Percentiles rank a stretch among this genome's conserved stretches.
These are phyloP conservation scores for Triplophysa yarkandensis DNA, from an alignment of 2,797 vertebrate genomes.

Conservation along the genomic window DNA sequence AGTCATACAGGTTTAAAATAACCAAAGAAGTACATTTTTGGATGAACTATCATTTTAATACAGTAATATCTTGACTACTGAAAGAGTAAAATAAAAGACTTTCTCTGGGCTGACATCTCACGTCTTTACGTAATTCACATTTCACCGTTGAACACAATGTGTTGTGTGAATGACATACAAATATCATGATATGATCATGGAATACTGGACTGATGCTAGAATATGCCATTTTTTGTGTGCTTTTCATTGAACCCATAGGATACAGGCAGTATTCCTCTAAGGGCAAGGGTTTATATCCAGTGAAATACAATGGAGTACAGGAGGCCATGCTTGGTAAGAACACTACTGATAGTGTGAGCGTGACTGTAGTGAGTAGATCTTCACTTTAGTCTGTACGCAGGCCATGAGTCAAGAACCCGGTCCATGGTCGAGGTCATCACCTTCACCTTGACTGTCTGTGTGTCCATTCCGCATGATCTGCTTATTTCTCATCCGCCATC, in stretches of 20 bases:
- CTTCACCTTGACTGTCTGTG: slow-evolving; percentile 47
- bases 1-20: no score
- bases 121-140: slow-evolving; percentile 21
- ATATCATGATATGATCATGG: neutral
- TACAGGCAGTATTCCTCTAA: slow-evolving; percentile 57
- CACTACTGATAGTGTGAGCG: slow-evolving; percentile 34
- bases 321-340: slow-evolving; percentile 52
- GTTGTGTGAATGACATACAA: slow-evolving; percentile 25
- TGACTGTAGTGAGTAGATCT: slow-evolving; percentile 43
- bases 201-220: slow-evolving; percentile 19
- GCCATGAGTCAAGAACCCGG: slow-evolving; percentile 45
- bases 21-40: no score
- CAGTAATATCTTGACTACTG: neutral
- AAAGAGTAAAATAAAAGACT: neutral
- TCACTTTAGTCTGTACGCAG: slow-evolving; percentile 45
- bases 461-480: slow-evolving; percentile 45
- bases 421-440: slow-evolving; percentile 43
- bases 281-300: slow-evolving; percentile 53
- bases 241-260: slow-evolving; percentile 51
- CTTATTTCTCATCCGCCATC: slow-evolving; percentile 46
- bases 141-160: slow-evolving; percentile 27
- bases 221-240: slow-evolving; percentile 44
- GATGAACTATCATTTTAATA: neutral
- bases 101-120: slow-evolving; percentile 2
- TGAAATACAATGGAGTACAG: slow-evolving; percentile 52